Evolutionary conservation across 2,797 vertebrate species (phyloP).

Genomic region (Podarcis lilfordi): DNA sequence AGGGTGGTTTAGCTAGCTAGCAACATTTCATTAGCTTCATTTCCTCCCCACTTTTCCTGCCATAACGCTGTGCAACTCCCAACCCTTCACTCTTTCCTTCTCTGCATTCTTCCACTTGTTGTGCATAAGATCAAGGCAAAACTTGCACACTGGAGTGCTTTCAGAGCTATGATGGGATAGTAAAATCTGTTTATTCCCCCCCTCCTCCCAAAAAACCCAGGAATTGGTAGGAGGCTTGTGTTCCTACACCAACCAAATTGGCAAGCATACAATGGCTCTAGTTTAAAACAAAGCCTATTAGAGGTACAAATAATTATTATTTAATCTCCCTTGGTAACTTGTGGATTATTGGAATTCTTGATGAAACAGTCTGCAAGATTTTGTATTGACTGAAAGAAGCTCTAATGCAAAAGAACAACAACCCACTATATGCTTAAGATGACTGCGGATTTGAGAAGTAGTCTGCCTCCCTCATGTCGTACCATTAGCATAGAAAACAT

Average conservation of each 20-base stretch:
- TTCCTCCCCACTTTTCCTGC: neutral
- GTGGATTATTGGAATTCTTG: slow-evolving; percentile 26
- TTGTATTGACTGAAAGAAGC: slow-evolving; percentile 22
- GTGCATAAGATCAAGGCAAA: slow-evolving; percentile 37
- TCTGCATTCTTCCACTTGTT: slow-evolving; percentile 24
- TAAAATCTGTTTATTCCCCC: neutral
- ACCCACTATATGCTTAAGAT: slow-evolving; percentile 42
- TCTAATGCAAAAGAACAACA: neutral
- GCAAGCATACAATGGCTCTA: slow-evolving; percentile 16
- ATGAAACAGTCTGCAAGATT: neutral
- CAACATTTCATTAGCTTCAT: slow-evolving; percentile 33
- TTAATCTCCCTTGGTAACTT: slow-evolving; percentile 33
- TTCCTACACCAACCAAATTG: slow-evolving; percentile 24
- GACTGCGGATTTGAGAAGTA: slow-evolving; percentile 72
- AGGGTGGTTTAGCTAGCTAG: slow-evolving; percentile 36
- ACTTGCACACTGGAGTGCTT: slow-evolving; percentile 15
- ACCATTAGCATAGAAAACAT: slow-evolving; percentile 73
- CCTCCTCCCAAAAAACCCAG: neutral
- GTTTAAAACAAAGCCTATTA: slow-evolving; percentile 35
- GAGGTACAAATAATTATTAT: neutral
- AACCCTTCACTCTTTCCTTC: slow-evolving; percentile 21
- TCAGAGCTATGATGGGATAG: slow-evolving; percentile 1
- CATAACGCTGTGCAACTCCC: slow-evolving; percentile 13
- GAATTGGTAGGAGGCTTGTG: slow-evolving; percentile 17
- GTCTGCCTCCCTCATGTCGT: slow-evolving; percentile 62